Conservation (phyloP, 2,888 invertebrate species). For the Temnothorax rugatulus region DNA sequence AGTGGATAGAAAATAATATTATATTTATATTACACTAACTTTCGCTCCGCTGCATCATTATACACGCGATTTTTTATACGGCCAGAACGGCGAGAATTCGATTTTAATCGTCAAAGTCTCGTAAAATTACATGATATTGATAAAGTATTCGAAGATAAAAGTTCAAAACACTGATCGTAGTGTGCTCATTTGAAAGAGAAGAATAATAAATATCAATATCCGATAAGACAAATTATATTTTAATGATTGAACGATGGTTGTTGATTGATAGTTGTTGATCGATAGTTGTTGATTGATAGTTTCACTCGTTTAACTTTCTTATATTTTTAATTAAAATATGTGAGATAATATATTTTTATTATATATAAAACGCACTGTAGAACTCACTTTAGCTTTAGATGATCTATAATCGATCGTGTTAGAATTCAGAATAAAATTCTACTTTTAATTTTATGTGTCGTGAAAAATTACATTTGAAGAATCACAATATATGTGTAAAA, state of each 20-base stretch:
- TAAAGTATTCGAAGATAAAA: neutral
- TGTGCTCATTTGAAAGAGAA: neutral
- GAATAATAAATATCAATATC: neutral
- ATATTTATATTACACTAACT: no score
- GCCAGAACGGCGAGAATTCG: neutral
- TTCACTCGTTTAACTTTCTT: neutral
- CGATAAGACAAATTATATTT: neutral
- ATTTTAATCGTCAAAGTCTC: neutral
- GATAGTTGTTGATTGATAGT: neutral
- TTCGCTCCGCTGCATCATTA: neutral
- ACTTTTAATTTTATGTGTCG: neutral
- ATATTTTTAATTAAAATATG: neutral
- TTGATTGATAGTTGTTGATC: neutral
- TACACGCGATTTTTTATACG: neutral
- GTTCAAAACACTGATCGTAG: neutral
- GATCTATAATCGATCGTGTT: neutral
- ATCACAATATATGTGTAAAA: neutral
- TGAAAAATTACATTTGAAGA: neutral
- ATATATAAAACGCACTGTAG: neutral
- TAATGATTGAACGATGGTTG: neutral
- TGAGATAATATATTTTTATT: neutral
- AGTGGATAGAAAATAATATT: no score
- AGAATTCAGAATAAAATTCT: neutral
- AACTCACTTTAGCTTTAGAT: neutral
- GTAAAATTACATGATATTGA: neutral